Percentiles rank a stretch among this genome's conserved stretches.
Conservation (phyloP, 2,888 invertebrate genomes). For the Luperina testacea region DNA sequence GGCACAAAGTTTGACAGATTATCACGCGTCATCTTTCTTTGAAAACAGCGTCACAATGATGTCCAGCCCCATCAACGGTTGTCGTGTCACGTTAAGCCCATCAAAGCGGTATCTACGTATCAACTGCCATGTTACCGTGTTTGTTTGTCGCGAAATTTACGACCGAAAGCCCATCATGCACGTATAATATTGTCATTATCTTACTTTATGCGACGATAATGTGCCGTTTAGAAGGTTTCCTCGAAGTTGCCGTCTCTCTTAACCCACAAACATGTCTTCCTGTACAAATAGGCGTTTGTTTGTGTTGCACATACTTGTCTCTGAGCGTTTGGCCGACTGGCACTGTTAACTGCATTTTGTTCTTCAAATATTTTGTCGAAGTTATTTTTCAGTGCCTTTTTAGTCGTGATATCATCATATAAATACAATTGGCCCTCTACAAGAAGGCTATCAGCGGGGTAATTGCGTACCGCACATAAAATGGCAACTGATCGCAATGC, state of each 20-base stretch:
- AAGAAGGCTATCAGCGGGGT: neutral
- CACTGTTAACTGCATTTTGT: conserved; percentile 28
- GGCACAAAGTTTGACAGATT: neutral
- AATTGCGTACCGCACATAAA: too few species aligned
- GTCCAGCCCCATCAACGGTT: conserved; percentile 17
- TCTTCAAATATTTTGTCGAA: neutral
- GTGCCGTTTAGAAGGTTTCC: conserved; percentile 41
- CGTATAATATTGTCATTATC: conserved; percentile 60
- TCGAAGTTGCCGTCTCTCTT: conserved; percentile 30
- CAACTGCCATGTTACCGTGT: conserved; percentile 29
- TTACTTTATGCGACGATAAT: conserved; percentile 46
- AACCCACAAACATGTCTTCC: conserved; percentile 54
- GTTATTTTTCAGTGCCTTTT: conserved; percentile 13
- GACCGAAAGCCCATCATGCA: conserved; percentile 37
- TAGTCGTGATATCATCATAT: neutral
- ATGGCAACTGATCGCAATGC: too few species aligned
- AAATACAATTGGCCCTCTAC: neutral
- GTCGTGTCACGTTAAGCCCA: conserved; percentile 58
- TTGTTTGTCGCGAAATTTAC: conserved; percentile 45
- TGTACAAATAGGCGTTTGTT: conserved; percentile 51
- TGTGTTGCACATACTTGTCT: conserved; percentile 44
- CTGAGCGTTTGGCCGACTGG: conserved; percentile 31
- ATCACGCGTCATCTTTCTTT: neutral
- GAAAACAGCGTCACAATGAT: neutral
- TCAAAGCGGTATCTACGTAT: conserved; percentile 39